These are phyloP conservation scores for Pseudopleuronectes americanus DNA, from an alignment of 2,797 vertebrate genomes.

Conservation along the genomic window DNA sequence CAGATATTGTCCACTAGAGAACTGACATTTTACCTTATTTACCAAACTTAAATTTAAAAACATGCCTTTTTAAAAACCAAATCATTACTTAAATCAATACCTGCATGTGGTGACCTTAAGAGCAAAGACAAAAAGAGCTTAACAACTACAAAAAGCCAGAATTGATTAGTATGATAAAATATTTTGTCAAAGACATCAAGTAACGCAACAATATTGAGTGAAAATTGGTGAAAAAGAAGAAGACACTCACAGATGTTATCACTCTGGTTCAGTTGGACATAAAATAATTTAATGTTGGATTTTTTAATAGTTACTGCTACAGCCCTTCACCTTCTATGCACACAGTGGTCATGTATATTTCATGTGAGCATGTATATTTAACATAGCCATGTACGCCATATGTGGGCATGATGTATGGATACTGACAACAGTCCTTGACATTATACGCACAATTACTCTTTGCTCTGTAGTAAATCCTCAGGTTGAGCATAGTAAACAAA, in stretches of 20 bases:
- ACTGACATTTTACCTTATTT: slow-evolving; percentile 25
- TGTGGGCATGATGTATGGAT: slow-evolving; percentile 75
- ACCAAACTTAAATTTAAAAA: slow-evolving; percentile 22
- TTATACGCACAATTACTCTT: slow-evolving; percentile 79
- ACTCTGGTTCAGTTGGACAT: slow-evolving; percentile 17
- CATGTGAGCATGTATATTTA: slow-evolving; percentile 79
- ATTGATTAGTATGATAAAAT: background rate
- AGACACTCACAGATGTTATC: slow-evolving; percentile 26
- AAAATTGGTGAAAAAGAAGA: slow-evolving; percentile 13
- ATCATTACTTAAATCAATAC: slow-evolving; percentile 23
- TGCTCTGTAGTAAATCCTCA: slow-evolving; percentile 68
- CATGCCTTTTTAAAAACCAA: background rate
- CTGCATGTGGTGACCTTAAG: slow-evolving; percentile 20
- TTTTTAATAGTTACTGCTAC: slow-evolving; percentile 46
- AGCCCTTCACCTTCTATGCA: slow-evolving; percentile 52
- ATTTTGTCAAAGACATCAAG: background rate
- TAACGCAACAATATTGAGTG: background rate
- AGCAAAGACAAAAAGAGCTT: background rate
- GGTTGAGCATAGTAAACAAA: slow-evolving; percentile 56
- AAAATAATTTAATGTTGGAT: slow-evolving; percentile 39
- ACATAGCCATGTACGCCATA: slow-evolving; percentile 70
- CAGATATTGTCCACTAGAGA: background rate
- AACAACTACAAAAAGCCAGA: background rate
- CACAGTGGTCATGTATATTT: slow-evolving; percentile 74
- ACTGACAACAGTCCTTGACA: slow-evolving; percentile 79